These are phyloP conservation scores for Cinara cedri DNA, from an alignment of 2,888 invertebrate genomes.

Conservation along the genomic window DNA sequence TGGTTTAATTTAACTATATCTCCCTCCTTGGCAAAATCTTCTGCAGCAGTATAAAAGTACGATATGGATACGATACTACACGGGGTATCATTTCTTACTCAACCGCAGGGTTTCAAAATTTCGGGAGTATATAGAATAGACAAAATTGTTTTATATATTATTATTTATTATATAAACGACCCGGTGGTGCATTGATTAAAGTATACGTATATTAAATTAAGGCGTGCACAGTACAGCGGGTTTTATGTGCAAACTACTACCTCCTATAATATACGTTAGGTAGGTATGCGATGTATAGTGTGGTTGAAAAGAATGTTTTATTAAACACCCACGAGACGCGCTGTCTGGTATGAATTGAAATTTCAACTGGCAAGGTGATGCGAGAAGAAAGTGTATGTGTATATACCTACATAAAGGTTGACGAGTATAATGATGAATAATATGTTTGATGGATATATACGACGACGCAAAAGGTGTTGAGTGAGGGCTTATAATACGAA, in stretches of 20 bases:
- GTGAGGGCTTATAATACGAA: constrained; percentile 30
- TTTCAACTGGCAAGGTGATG: constrained; percentile 4
- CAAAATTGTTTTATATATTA: no score
- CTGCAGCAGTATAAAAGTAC: no score
- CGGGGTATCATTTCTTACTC: no score
- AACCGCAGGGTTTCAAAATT: no score
- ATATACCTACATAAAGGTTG: constrained; percentile 1
- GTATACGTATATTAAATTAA: constrained; percentile 10
- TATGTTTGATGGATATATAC: constrained; percentile 38
- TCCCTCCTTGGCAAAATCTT: no score
- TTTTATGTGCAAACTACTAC: background rate
- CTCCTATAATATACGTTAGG: no score
- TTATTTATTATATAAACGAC: background rate
- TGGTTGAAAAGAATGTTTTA: constrained; percentile 43
- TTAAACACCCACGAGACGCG: constrained; percentile 27
- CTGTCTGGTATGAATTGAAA: constrained; percentile 34
- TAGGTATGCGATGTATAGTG: no score
- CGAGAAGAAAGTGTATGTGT: background rate
- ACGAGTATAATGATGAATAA: constrained; percentile 50
- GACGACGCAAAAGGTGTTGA: constrained; percentile 23
- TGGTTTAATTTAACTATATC: no score
- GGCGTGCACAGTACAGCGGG: background rate
- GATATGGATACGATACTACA: no score
- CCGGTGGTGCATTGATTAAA: background rate
- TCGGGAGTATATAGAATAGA: no score